Evolutionary conservation across 2,888 invertebrate species (phyloP).

Genomic region (Tromatobia lineatoria): DNA sequence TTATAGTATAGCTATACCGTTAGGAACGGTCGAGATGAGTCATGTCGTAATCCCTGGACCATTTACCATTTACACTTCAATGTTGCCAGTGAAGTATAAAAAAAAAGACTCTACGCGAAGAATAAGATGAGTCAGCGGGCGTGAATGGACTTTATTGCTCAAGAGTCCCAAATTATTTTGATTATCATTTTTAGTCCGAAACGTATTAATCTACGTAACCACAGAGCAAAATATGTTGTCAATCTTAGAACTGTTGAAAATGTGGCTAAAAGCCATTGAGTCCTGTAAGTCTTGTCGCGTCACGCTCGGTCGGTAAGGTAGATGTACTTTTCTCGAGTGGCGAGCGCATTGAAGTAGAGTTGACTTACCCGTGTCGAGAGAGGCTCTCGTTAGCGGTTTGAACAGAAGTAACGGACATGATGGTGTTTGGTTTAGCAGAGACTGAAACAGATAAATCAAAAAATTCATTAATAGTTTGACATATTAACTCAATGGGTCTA

Average conservation of each 20-base stretch:
- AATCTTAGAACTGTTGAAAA: no score
- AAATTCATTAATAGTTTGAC: constrained; percentile 6
- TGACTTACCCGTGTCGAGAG: constrained; percentile 82
- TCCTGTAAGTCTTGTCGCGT: no score
- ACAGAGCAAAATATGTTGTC: no score
- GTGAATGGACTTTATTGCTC: neutral
- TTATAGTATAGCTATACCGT: constrained; percentile 14
- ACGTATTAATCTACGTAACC: no score
- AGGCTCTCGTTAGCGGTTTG: constrained; percentile 81
- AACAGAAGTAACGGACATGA: constrained; percentile 83
- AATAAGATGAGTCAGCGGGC: neutral
- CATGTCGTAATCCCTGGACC: constrained; percentile 20
- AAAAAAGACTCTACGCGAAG: neutral
- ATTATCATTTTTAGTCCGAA: neutral
- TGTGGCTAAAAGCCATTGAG: no score
- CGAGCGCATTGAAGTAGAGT: neutral
- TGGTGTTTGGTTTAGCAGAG: constrained; percentile 73
- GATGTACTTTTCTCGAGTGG: neutral
- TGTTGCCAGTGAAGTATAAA: neutral
- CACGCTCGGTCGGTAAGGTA: no score
- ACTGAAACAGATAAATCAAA: constrained; percentile 76
- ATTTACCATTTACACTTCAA: neutral
- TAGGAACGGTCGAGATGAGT: constrained; percentile 21
- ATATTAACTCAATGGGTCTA: neutral
- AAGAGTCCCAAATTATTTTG: constrained; percentile 7